Evolutionary conservation across 2,113 vertebrate genomes (phyloP).

Genomic region (Prionailurus viverrinus): DNA sequence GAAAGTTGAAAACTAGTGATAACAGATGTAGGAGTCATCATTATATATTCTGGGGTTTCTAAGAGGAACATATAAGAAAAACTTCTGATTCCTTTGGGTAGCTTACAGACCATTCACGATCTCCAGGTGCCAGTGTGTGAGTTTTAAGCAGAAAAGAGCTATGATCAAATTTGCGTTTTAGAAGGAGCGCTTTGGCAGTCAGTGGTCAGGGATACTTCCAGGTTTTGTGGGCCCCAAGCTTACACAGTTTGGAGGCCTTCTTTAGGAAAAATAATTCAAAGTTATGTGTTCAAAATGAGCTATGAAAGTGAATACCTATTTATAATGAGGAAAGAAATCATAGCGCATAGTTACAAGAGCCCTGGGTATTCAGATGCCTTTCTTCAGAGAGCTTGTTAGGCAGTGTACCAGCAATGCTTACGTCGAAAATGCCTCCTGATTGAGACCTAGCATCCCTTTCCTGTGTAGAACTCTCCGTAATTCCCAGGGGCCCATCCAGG

Average conservation of each 20-base stretch:
- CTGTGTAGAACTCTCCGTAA: background rate
- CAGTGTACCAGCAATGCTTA: background rate
- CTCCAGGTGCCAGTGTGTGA: background rate
- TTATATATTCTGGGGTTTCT: background rate
- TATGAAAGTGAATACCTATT: background rate
- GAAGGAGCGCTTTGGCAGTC: background rate
- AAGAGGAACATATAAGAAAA: background rate
- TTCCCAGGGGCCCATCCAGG: background rate
- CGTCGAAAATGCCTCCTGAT: background rate
- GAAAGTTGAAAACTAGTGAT: background rate
- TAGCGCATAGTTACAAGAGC: background rate
- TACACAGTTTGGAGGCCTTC: background rate
- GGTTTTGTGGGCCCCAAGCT: background rate
- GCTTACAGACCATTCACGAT: background rate
- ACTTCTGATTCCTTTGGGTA: background rate
- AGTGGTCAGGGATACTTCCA: background rate
- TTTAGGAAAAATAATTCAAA: slow-evolving; percentile 39
- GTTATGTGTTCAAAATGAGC: background rate
- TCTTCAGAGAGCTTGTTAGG: background rate
- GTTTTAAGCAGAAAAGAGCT: background rate
- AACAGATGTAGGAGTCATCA: background rate
- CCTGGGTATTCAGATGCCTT: background rate
- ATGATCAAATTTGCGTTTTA: background rate
- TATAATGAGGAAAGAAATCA: background rate
- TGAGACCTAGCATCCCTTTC: background rate